Base-by-base conservation (phyloP, 1,140 invertebrate genomes). In the Schlechtendalia chinensis region DNA sequence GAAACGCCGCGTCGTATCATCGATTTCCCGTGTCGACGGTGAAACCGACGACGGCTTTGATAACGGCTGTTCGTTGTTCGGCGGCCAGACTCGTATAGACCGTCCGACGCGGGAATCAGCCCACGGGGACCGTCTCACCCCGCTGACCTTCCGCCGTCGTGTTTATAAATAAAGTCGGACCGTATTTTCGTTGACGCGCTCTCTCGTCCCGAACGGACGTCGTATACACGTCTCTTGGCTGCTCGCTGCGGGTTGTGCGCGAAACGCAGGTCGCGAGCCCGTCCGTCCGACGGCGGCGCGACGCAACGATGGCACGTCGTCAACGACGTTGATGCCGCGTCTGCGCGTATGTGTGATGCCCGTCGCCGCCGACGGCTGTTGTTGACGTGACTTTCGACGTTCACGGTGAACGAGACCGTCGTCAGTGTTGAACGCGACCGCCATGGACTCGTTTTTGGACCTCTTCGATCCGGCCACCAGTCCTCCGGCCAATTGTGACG, bases 401-500 rank as follows among this genome's bases (percentile, higher is more conserved):
- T 45, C 5, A 22, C 27, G n/a, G 39, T 22, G 4, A 11, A 19
- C 17, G 10, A 1, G 4, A 1, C n/a, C 5, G 1, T 24, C n/a
- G 1, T 12, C 22, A 5, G 4, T 19, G n/a, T 11, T 22, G 56
- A 22, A 19, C 0, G 1, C 12, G 6, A 12, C 4, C 22, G 24
- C 24, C 0, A 93, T 93, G 92, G 92, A 93, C 84, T 91, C 91
- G 0, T 93, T 95, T 86, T 87, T 94, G 75, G 91, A 91, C 82
- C 86, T 94, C 1, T 94, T 94, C 86, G 92, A 93, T 86, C 91
- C 92, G 5, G 87, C 87, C 5, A 74, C 79, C 1, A 80, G 75
- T 11, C 67, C 82, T 2, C 32, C 74, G n/a, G n/a, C 59, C 24
- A 88, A 88, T 32, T 63, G 75, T 16, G 86, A 85, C 0, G 24